A percentile compares a stretch with the other conserved stretches of the same genome.
These are phyloP conservation scores for Phacellophora camtschatica DNA, from an alignment of 30 jellyfish, hydroid and myxozoan species.

Conservation along the genomic window DNA sequence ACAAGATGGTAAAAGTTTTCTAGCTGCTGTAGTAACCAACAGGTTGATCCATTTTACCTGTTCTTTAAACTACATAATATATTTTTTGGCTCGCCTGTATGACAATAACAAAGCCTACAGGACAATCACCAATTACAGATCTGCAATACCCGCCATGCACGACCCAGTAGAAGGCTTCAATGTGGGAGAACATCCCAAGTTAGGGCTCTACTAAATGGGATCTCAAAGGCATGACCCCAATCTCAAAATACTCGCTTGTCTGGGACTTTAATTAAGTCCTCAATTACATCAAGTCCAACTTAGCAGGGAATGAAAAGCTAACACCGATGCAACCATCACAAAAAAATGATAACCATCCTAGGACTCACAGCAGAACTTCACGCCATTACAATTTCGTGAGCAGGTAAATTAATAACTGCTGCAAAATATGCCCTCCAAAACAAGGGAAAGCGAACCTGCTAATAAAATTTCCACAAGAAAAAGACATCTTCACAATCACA, in stretches of 20 bases:
- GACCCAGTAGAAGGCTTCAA: slow-evolving; percentile 9
- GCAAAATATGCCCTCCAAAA: not conserved
- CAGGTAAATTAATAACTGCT: not conserved
- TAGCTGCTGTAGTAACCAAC: slow-evolving; percentile 48
- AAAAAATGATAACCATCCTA: not conserved
- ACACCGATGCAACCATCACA: not conserved
- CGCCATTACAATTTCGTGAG: not conserved
- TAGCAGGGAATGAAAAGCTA: not conserved
- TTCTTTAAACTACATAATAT: not conserved
- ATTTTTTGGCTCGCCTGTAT: slow-evolving; percentile 6
- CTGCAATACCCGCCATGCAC: not conserved
- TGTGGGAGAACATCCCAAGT: not conserved
- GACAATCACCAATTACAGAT: slow-evolving; percentile 19
- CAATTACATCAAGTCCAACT: not conserved
- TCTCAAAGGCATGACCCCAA: too few species aligned
- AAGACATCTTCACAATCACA: not conserved
- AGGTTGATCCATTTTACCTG: slow-evolving; percentile 43
- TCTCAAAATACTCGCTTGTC: too few species aligned
- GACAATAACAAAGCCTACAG: slow-evolving; percentile 1
- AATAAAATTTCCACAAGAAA: not conserved
- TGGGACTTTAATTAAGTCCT: not conserved
- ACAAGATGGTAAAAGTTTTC: slow-evolving; percentile 53
- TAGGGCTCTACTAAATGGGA: not conserved
- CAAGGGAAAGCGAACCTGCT: not conserved
- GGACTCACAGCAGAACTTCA: not conserved